Evolutionary conservation across 30 jellyfish, hydroid and myxozoan species (phyloP), one percentile per base, ranked within the genome.

Genomic region (Cassiopea xamachana): DNA sequence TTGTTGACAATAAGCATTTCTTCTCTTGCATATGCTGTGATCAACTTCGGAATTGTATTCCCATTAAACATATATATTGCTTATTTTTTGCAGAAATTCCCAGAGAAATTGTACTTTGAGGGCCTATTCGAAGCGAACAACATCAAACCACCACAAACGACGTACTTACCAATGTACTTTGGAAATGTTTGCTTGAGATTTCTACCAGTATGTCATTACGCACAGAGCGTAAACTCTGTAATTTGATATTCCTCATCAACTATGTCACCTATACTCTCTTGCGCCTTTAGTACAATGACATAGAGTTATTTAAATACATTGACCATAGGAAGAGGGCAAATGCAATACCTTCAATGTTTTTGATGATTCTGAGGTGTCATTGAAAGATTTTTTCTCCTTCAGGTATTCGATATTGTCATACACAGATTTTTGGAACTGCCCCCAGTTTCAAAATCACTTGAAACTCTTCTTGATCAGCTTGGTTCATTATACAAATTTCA

Each of bases 101-200:
- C 99, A 1, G 99, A 95, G 73, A 90, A 79, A 48, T 88, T 77
- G 7, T 84, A 86, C 77, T 95, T 92, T 62, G 99, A 95, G 87
- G 99, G 99, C 48, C 78, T 95, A 16, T 85, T 86, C 6, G 97
- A 91, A 79, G 98, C 97, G 39, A 96, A 92, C 86, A 90, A 92
- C 49, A 67, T 76, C 84, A 73, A 60, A 43, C 92, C 93, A 4
- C 96, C 92, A 44, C 76, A 81, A 46, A 80, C 93, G 27, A 62
- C 93, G 18, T 95, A 95, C 82, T 85, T 90, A 51, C 99, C 99
- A 48, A 88, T 96, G 83, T 95, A 95, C 75, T 95, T 95, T 95
- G 99, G 99, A 48, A 95, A 95, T 82, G 94, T 95, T 69, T 95
- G 98, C 86, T 89, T 95, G 7, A 85, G 99, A 15, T 95, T 95